A percentile compares a stretch with the other conserved stretches of the same genome.
These are phyloP conservation scores for Fragum fragum DNA, from an alignment of 2,888 invertebrate species.

Conservation along the genomic window DNA sequence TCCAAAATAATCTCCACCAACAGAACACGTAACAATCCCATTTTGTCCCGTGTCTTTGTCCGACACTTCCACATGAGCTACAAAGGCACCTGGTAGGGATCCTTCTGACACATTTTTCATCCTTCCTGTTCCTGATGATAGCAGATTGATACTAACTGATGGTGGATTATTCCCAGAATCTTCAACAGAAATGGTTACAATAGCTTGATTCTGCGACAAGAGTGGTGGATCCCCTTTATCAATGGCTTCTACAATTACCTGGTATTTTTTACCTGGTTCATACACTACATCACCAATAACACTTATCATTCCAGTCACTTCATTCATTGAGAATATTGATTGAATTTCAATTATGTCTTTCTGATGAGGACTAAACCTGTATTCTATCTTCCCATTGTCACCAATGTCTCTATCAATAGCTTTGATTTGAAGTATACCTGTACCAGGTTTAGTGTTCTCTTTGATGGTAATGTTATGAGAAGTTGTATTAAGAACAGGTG, in stretches of 20 bases:
- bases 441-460: slow-evolving; percentile 64
- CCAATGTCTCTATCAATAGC: slow-evolving; percentile 77
- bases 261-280: slow-evolving; percentile 74
- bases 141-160: slow-evolving; percentile 86
- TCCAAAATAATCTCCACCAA: slow-evolving; percentile 68
- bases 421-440: slow-evolving; percentile 88
- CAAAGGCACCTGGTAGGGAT: slow-evolving; percentile 77
- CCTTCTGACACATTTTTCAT: slow-evolving; percentile 78
- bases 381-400: slow-evolving; percentile 73
- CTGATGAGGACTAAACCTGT: slow-evolving; percentile 82
- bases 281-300: slow-evolving; percentile 76
- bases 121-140: slow-evolving; percentile 63
- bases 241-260: slow-evolving; percentile 77
- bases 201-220: slow-evolving; percentile 71
- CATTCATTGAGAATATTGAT: slow-evolving; percentile 74
- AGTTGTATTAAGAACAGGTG: slow-evolving; percentile 68
- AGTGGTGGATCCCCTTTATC: slow-evolving; percentile 76
- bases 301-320: slow-evolving; percentile 75
- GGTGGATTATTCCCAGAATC: slow-evolving; percentile 97
- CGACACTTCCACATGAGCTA: slow-evolving; percentile 83
- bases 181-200: slow-evolving; percentile 89
- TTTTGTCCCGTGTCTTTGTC: slow-evolving; percentile 84
- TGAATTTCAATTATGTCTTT: slow-evolving; percentile 64
- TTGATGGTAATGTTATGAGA: slow-evolving; percentile 71
- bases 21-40: slow-evolving; percentile 68